Percentiles rank a stretch among this genome's conserved stretches.
phyloP scores from a whole-genome alignment of 2,113 vertebrate genomes.

The Pontoporia blainvillei region DNA sequence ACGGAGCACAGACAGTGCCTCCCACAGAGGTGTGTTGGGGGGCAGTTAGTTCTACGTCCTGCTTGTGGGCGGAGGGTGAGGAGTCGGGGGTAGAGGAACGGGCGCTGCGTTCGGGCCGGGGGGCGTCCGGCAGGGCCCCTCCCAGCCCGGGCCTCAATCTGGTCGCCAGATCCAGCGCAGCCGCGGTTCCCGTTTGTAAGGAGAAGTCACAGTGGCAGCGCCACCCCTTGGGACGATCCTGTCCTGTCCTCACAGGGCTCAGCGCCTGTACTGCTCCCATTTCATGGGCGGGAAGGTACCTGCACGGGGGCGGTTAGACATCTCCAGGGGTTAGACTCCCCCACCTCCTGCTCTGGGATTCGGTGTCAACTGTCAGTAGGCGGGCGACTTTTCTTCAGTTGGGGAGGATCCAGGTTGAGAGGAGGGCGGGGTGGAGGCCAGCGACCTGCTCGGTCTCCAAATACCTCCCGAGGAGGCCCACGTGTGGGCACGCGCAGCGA shows the following conservation, averaged over 20 bases:
- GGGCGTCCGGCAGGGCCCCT: not conserved
- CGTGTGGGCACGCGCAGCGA: fast-evolving
- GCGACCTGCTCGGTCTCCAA: not conserved
- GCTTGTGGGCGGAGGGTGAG: not conserved
- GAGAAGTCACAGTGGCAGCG: fast-evolving
- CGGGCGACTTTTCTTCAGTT: not conserved
- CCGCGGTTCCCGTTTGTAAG: fast-evolving
- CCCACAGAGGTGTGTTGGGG: no score
- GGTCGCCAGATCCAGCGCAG: fast-evolving
- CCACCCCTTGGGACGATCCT: fast-evolving
- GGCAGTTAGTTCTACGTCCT: not conserved
- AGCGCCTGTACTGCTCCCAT: fast-evolving
- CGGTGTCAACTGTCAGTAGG: fast-evolving
- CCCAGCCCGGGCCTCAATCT: not conserved
- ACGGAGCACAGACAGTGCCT: not conserved
- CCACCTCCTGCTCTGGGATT: not conserved
- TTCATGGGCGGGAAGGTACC: fast-evolving
- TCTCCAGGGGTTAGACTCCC: not conserved
- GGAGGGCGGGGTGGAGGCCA: fast-evolving
- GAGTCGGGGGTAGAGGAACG: not conserved
- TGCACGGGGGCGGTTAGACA: fast-evolving
- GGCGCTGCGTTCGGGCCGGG: fast-evolving
- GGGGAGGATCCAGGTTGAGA: not conserved
- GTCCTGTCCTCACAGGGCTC: not conserved
- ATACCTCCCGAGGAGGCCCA: fast-evolving